phyloP scores from a whole-genome alignment of 2,888 invertebrate genomes.

The Lithophane socia region DNA sequence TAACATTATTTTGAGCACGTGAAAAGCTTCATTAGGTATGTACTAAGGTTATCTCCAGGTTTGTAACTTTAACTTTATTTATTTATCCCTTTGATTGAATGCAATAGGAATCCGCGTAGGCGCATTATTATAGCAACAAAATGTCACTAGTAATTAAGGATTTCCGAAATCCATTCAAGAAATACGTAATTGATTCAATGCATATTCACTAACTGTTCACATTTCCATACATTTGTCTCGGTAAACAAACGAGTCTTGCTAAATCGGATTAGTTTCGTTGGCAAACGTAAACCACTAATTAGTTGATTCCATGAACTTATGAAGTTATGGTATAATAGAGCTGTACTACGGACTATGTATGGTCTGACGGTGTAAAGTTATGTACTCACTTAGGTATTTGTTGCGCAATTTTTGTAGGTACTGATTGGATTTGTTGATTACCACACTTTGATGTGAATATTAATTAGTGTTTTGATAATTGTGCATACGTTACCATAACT shows the following conservation, averaged over 20 bases:
- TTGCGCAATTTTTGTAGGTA: not conserved
- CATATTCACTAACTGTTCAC: conserved; percentile 46
- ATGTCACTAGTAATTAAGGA: conserved; percentile 58
- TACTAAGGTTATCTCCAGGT: not conserved
- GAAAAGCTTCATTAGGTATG: no score
- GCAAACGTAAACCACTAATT: conserved; percentile 33
- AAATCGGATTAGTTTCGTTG: conserved; percentile 48
- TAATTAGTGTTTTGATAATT: conserved; percentile 18
- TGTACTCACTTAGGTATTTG: conserved; percentile 4
- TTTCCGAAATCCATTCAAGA: conserved; percentile 60
- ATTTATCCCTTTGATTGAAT: conserved; percentile 7
- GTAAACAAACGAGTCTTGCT: conserved; percentile 47
- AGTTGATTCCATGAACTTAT: conserved; percentile 46
- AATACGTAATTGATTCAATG: conserved; percentile 53
- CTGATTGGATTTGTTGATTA: not conserved
- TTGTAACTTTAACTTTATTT: not conserved
- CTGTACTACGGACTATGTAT: conserved; percentile 3
- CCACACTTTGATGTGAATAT: conserved; percentile 15
- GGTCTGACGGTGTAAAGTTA: conserved; percentile 10
- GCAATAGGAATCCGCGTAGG: conserved; percentile 41
- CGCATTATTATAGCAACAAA: conserved; percentile 36
- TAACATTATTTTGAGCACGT: not conserved
- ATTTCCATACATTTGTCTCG: conserved; percentile 51
- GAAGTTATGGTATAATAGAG: conserved; percentile 44
- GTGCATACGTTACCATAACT: not conserved